Evolutionary conservation across 2,888 invertebrate genomes (phyloP).

Genomic region (Lordiphosa andalusiaca): DNA sequence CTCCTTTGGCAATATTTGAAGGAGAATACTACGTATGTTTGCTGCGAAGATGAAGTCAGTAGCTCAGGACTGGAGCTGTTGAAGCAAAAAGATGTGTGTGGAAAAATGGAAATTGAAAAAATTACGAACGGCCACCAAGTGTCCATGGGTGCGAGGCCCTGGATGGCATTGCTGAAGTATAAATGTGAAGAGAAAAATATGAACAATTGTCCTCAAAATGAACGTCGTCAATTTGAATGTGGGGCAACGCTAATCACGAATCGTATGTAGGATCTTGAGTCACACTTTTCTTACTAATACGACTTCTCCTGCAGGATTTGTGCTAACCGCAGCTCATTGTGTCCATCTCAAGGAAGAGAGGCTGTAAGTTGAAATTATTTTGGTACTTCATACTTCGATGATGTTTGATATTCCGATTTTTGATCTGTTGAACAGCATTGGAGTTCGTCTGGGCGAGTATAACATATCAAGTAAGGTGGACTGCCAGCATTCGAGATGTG

Average conservation of each 20-base stretch:
- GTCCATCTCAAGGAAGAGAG: rapidly evolving
- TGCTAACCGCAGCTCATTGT: slow-evolving; percentile 12
- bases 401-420: too few relatives aligned
- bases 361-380: background rate
- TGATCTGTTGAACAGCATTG: background rate
- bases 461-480: background rate
- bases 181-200: too few relatives aligned
- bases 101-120: background rate
- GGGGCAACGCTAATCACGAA: slow-evolving; percentile 6
- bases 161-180: slow-evolving; percentile 7
- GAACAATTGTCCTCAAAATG: rapidly evolving
- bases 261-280: slow-evolving; percentile 1
- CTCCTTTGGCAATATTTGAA: too few relatives aligned
- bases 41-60: slow-evolving; percentile 1
- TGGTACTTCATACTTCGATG: too few relatives aligned
- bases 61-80: background rate
- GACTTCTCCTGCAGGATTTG: background rate
- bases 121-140: background rate
- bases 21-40: background rate
- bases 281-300: background rate
- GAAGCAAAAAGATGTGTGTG: background rate
- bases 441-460: slow-evolving; percentile 8
- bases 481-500: background rate
- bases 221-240: background rate
- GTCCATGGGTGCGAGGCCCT: background rate